These are phyloP conservation scores for Marmota flaviventris DNA, from an alignment of 2,113 vertebrate genomes.

Conservation along the genomic window DNA sequence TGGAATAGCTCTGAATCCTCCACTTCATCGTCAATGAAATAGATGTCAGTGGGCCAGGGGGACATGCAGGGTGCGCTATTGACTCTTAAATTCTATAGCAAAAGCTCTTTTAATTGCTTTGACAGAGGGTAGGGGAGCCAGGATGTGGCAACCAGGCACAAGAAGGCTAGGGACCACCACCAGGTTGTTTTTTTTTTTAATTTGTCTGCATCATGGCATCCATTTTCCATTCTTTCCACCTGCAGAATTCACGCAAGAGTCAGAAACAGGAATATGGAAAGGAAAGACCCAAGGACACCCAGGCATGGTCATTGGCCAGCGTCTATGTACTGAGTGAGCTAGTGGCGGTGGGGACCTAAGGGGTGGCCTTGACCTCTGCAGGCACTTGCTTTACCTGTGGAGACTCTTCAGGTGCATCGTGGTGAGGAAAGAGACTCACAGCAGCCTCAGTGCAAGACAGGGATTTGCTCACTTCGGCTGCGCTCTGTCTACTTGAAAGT, in stretches of 20 bases:
- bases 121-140: background rate
- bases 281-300: background rate
- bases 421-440: background rate
- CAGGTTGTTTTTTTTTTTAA: background rate
- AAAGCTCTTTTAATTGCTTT: slow-evolving; percentile 4
- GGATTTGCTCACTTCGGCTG: no score
- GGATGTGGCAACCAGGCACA: background rate
- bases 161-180: background rate
- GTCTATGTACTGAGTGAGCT: no score
- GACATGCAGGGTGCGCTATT: background rate
- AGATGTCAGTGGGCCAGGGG: no score
- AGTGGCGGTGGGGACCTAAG: background rate
- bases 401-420: background rate
- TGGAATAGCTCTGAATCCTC: background rate
- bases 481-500: background rate
- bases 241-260: background rate
- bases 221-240: background rate
- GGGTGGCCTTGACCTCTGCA: background rate
- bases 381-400: background rate
- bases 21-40: background rate
- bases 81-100: background rate
- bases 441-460: background rate
- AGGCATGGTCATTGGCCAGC: background rate
- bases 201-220: background rate
- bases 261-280: background rate